phyloP scores from a whole-genome alignment of 1,140 invertebrate species.

The Sarcophaga bullata region DNA sequence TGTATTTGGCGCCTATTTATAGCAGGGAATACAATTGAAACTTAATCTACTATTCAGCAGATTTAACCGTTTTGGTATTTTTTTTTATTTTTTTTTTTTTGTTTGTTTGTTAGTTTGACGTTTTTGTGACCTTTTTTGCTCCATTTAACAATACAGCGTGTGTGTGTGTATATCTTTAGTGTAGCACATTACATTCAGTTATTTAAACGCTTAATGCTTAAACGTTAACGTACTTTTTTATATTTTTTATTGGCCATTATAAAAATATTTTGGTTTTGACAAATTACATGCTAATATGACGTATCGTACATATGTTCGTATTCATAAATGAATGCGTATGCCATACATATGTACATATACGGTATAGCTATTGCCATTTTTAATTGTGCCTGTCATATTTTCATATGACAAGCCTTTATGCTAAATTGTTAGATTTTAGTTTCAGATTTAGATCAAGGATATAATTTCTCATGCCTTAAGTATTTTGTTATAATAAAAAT shows the following conservation, averaged over 20 bases:
- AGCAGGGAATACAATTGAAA: too few species aligned
- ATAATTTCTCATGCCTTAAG: background rate
- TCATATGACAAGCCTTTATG: background rate
- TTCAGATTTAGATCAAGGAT: conserved; percentile 6
- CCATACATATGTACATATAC: background rate
- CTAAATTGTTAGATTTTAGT: too few species aligned
- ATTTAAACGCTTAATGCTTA: too few species aligned
- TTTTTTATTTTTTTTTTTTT: background rate
- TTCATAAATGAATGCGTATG: background rate
- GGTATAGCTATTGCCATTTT: background rate
- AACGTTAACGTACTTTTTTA: background rate
- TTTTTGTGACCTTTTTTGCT: conserved; percentile 35
- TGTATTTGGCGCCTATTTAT: too few species aligned
- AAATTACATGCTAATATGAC: background rate
- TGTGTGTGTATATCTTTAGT: background rate
- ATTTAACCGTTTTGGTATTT: too few species aligned
- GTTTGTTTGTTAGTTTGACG: background rate
- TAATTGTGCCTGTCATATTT: background rate
- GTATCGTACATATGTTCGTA: background rate
- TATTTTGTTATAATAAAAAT: background rate
- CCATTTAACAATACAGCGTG: background rate
- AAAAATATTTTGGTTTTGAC: too few species aligned
- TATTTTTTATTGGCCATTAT: conserved; percentile 38
- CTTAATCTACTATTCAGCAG: too few species aligned
- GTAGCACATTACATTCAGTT: too few species aligned